Conservation (phyloP, 2,797 vertebrate genomes). For the Paedocypris micromegethes region DNA sequence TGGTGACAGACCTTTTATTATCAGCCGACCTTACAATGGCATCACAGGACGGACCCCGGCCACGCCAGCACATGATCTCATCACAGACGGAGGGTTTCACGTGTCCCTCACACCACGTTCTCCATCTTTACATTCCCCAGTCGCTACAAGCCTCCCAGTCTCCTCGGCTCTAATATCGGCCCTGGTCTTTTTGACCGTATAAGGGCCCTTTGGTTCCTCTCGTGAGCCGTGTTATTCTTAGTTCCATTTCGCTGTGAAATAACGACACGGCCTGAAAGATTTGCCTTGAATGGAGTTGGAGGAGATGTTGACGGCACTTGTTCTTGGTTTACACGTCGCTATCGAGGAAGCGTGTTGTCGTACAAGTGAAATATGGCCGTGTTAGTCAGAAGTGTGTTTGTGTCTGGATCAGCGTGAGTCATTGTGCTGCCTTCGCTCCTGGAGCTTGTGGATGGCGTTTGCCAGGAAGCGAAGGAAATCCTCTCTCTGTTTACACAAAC, state of each 20-base stretch:
- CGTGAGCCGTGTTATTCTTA: conserved; percentile 48
- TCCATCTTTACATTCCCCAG: conserved; percentile 60
- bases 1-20: neutral
- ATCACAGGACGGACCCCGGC: conserved; percentile 42
- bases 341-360: conserved; percentile 16
- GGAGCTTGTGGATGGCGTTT: too few relatives aligned
- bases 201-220: conserved; percentile 31
- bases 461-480: too few relatives aligned
- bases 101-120: conserved; percentile 52
- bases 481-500: too few relatives aligned
- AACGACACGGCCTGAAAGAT: conserved; percentile 36
- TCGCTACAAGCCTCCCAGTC: conserved; percentile 12
- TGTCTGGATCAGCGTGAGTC: conserved; percentile 11
- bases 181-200: conserved; percentile 45
- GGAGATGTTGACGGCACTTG: conserved; percentile 9
- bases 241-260: conserved; percentile 28
- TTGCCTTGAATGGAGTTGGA: conserved; percentile 28
- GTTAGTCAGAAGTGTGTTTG: conserved; percentile 4
- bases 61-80: conserved; percentile 55
- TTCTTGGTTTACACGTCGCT: conserved; percentile 16
- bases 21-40: conserved; percentile 26
- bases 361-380: neutral
- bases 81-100: conserved; percentile 56
- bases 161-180: conserved; percentile 10
- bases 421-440: neutral